Conservation (phyloP, 2,113 vertebrate species). For the Indicator indicator region DNA sequence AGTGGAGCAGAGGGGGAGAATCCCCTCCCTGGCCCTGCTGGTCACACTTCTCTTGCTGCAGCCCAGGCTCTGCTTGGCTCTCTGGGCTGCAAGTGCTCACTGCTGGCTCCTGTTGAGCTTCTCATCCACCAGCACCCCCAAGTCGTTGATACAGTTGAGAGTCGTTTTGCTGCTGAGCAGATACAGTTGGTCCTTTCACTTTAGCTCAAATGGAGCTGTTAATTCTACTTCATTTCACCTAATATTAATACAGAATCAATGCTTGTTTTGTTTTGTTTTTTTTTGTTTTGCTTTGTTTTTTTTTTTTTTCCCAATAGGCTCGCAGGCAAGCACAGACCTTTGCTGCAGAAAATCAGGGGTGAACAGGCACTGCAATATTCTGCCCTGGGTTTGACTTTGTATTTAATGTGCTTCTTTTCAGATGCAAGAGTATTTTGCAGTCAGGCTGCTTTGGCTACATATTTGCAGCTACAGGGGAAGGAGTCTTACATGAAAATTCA, state of each 20-base stretch:
- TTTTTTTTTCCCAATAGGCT: background rate
- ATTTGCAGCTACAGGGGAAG: background rate
- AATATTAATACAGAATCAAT: background rate
- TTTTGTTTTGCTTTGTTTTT: too few relatives aligned
- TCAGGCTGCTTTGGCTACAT: background rate
- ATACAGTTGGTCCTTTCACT: background rate
- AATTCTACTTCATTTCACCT: background rate
- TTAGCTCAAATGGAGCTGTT: background rate
- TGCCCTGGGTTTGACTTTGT: background rate
- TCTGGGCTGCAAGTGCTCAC: too few relatives aligned
- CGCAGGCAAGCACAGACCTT: background rate
- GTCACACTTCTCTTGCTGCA: too few relatives aligned
- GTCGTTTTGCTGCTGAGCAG: background rate
- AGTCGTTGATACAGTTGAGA: background rate
- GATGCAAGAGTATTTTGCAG: background rate
- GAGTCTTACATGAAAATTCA: constrained; percentile 13
- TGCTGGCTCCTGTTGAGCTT: too few relatives aligned
- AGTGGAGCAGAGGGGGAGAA: too few relatives aligned
- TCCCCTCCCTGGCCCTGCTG: too few relatives aligned
- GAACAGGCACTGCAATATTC: background rate
- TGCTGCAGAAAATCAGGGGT: background rate
- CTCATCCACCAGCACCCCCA: too few relatives aligned
- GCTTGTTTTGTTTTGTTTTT: background rate
- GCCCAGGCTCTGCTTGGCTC: too few relatives aligned
- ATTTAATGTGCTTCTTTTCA: constrained; percentile 26